A percentile compares a stretch with the other conserved stretches of the same genome.
Evolutionary conservation across 2,797 vertebrate genomes (phyloP).

Genomic region (Lutjanus argentimaculatus): DNA sequence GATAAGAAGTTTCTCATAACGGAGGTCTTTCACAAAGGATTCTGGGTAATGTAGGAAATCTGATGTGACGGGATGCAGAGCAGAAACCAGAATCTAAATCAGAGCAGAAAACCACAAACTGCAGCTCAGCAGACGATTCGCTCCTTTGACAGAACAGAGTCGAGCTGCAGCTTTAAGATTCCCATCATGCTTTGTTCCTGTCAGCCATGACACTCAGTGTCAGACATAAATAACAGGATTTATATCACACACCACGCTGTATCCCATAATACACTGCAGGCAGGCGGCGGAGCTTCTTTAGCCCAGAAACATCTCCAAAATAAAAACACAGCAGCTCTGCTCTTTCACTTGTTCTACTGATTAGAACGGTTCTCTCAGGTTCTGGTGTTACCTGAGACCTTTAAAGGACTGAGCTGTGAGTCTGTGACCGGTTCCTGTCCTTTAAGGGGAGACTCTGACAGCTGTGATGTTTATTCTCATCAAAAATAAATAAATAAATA

Average conservation of each 20-base stretch:
- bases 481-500: no score
- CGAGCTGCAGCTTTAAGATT: background rate
- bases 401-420: background rate
- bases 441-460: background rate
- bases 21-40: background rate
- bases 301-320: background rate
- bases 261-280: slow-evolving; percentile 1
- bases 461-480: no score
- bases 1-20: no score
- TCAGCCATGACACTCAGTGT: background rate
- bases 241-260: background rate
- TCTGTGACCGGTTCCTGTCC: background rate
- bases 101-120: background rate
- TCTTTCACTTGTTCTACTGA: background rate
- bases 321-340: background rate
- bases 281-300: background rate
- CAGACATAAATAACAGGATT: slow-evolving; percentile 1
- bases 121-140: background rate
- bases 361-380: background rate
- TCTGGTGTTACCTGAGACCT: background rate
- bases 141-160: background rate
- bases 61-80: background rate
- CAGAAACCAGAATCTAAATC: background rate
- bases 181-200: slow-evolving; percentile 13
- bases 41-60: background rate